These are phyloP conservation scores for Ophiodon elongatus DNA, from an alignment of 2,113 vertebrate genomes.

Conservation along the genomic window DNA sequence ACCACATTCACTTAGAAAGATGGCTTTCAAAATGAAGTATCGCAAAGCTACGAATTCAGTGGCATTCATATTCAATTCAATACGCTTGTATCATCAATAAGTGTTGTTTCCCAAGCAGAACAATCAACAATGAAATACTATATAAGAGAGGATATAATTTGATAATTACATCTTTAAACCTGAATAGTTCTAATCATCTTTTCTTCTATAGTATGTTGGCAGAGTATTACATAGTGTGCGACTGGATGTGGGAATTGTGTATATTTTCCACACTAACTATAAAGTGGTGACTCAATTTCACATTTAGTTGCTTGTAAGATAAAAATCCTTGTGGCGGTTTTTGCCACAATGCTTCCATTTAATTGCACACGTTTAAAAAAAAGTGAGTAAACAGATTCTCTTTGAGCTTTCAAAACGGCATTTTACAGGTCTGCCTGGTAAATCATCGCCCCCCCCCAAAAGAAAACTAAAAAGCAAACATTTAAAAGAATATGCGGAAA, in stretches of 20 bases:
- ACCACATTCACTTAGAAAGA: background rate
- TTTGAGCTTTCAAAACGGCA: background rate
- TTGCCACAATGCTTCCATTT: conserved; percentile 7
- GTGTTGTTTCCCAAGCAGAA: background rate
- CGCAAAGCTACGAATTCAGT: too few relatives aligned
- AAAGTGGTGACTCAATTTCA: background rate
- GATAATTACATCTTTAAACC: background rate
- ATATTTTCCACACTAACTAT: background rate
- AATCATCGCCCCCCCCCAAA: background rate
- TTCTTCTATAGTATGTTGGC: background rate
- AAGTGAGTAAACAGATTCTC: background rate
- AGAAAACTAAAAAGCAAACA: background rate
- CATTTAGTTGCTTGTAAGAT: background rate
- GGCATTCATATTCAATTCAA: background rate
- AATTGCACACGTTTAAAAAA: background rate
- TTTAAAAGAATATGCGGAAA: background rate
- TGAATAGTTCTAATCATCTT: background rate
- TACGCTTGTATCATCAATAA: background rate
- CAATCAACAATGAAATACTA: background rate
- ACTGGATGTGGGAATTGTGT: background rate
- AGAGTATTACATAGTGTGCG: background rate
- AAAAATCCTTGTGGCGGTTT: background rate
- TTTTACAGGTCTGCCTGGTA: background rate
- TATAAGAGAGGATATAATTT: background rate
- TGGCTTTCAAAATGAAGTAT: background rate